Base-by-base conservation (phyloP, 2,888 invertebrate genomes). In the Cheilosia grossa region DNA sequence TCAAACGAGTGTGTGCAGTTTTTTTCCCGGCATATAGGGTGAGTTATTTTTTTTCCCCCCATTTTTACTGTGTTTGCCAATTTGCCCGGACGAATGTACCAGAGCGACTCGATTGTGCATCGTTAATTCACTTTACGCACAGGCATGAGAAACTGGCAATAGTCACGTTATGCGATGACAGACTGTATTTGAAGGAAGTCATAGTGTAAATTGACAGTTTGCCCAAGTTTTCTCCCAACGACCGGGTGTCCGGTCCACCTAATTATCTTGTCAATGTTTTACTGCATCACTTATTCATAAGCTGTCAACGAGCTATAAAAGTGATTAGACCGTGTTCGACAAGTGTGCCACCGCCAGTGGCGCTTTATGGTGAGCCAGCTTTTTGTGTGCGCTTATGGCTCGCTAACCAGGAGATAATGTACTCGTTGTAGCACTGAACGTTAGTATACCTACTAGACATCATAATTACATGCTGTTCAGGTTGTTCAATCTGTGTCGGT, bases 251-350 rank as follows among this genome's bases (percentile, higher is more conserved):
- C 58, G 53, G 74, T 75, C 59, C 24, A 13, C 24, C 51, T 73
- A 85, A 81, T 85, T 81, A 77, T 67, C 61, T 75, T 77, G 80
- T 85, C 77, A 72, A 42, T 33, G n/a, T 27, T 40, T 10, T 66
- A 10, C 30, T 44, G 61, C 64, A 64, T 79, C 56, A 64, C 24
- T 70, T 83, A 70, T 69, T 73, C 74, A 70, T 74, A 53, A 64
- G 64, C 63, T 75, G 83, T 83, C 83, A 70, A 56, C 64, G 17
- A 54, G 70, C 67, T 75, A 64, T 82, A 27, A 64, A 75, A 70
- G 42, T 75, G 69, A 75, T 64, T 75, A 75, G 67, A 70, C 63
- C 56, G 27, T 82, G 75, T 82, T 64, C 40, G 75, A 81, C 81
- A 81, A 64, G 56, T 64, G 58, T 70, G 5, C 51, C 51, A 51